These are phyloP conservation scores for Listrodromus nycthemerus DNA, from an alignment of 2,888 invertebrate genomes.

Conservation along the genomic window DNA sequence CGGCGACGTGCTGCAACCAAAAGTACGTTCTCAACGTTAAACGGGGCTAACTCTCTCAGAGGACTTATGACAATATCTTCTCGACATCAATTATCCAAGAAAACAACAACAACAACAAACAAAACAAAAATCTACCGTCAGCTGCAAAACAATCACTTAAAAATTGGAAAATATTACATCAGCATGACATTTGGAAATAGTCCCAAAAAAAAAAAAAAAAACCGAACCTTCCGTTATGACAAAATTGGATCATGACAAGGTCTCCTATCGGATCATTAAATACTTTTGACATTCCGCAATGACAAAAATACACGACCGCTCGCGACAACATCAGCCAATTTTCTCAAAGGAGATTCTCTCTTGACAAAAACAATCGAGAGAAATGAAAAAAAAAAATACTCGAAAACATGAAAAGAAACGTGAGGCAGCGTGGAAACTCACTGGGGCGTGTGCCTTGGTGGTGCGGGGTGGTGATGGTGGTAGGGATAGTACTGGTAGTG, in stretches of 20 bases:
- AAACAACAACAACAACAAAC: neutral
- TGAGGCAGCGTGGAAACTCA: conserved; percentile 86
- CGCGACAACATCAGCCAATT: no score
- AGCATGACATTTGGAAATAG: neutral
- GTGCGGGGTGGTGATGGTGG: conserved; percentile 86
- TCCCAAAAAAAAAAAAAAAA: neutral
- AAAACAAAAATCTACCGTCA: neutral
- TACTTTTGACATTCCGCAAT: neutral
- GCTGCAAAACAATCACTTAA: neutral
- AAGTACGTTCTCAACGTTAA: conserved; percentile 74
- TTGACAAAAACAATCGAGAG: neutral
- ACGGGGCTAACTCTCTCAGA: conserved; percentile 63
- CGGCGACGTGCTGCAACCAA: conserved; percentile 84
- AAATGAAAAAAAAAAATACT: conserved; percentile 11
- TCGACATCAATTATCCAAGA: neutral
- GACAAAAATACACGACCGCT: neutral
- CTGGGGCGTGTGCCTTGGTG: conserved; percentile 86
- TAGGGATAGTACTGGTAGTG: conserved; percentile 89
- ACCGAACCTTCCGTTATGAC: no score
- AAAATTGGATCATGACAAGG: no score
- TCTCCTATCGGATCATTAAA: no score
- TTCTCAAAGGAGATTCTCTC: neutral
- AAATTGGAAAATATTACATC: neutral
- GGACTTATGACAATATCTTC: neutral
- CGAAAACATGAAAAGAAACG: conserved; percentile 71